phyloP scores from a whole-genome alignment of 2,888 invertebrate species.

The Dolomedes plantarius region DNA sequence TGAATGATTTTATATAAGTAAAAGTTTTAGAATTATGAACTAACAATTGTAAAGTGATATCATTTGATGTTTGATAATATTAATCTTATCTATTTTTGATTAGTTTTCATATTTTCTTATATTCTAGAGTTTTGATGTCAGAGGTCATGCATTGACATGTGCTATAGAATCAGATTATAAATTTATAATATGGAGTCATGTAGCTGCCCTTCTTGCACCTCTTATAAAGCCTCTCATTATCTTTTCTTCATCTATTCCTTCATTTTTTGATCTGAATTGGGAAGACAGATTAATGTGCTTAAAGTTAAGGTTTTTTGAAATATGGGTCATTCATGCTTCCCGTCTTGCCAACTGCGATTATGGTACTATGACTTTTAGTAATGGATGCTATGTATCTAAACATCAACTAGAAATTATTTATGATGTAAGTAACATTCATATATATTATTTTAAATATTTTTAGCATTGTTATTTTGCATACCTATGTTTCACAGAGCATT shows the following conservation, averaged over 20 bases:
- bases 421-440: conserved; percentile 82
- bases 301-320: conserved; percentile 96
- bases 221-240: conserved; percentile 95
- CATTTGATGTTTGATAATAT: no score
- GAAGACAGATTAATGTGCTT: conserved; percentile 97
- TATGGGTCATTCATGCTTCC: conserved; percentile 92
- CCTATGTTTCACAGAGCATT: no score
- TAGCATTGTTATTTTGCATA: no score
- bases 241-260: conserved; percentile 94
- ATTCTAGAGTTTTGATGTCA: not conserved
- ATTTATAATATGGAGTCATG: conserved; percentile 91
- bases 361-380: conserved; percentile 88
- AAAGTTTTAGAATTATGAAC: no score
- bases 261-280: conserved; percentile 91
- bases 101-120: no score
- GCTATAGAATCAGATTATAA: conserved; percentile 76
- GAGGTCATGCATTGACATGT: not conserved
- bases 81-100: no score
- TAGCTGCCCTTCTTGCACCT: conserved; percentile 91
- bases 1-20: no score
- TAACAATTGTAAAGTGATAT: no score
- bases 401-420: conserved; percentile 90
- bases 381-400: conserved; percentile 88
- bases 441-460: not conserved
- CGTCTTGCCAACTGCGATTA: conserved; percentile 84